Conservation (phyloP, 2,113 vertebrate species). For the Perca schrenkii region DNA sequence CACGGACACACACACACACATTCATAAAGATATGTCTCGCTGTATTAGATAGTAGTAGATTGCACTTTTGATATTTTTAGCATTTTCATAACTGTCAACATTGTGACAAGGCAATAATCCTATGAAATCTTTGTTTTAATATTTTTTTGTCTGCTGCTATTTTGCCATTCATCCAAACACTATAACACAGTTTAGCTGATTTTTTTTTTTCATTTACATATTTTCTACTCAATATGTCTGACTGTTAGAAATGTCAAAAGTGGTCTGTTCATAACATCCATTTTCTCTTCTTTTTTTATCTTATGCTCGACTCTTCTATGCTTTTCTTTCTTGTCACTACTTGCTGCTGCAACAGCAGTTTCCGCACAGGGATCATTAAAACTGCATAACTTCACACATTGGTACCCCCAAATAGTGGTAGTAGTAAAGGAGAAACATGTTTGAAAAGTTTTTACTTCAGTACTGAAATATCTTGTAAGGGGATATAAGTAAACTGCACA, state of each 20-base stretch:
- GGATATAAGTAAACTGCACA: constrained; percentile 23
- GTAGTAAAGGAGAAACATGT: constrained; percentile 40
- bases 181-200: constrained; percentile 43
- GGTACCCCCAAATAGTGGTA: constrained; percentile 46
- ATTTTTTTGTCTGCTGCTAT: constrained; percentile 18
- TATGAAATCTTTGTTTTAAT: constrained; percentile 16
- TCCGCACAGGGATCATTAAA: constrained; percentile 71
- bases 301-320: constrained; percentile 39
- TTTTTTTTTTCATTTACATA: constrained; percentile 43
- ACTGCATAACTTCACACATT: constrained; percentile 55
- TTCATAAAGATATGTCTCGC: no score
- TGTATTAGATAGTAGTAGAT: no score
- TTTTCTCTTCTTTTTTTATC: constrained; percentile 56
- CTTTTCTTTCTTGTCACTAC: constrained; percentile 48
- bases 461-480: constrained; percentile 32
- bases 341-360: constrained; percentile 56
- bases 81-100: no score
- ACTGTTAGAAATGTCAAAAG: constrained; percentile 57
- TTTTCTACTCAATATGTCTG: constrained; percentile 45
- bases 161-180: constrained; percentile 28
- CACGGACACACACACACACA: no score
- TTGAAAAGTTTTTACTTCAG: constrained; percentile 43
- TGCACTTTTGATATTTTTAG: constrained; percentile 7
- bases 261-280: constrained; percentile 56
- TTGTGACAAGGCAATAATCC: neutral